Conservation (phyloP, 53 echinoderm and acorn worm genomes). For the Arbacia lixula region DNA sequence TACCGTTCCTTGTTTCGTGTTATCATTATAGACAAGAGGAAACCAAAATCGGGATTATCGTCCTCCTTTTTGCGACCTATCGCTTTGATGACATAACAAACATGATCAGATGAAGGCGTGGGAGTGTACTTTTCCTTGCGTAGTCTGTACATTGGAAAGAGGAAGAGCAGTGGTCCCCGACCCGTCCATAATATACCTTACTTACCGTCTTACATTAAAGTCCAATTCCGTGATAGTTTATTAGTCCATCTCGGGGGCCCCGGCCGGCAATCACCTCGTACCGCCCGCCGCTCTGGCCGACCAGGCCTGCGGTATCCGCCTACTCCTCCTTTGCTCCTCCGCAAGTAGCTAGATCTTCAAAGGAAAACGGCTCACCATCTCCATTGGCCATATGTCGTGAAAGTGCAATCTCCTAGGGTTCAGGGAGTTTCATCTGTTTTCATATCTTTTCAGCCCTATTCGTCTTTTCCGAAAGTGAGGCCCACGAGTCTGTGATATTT, state of each 20-base stretch:
- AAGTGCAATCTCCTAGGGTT: slow-evolving; percentile 45
- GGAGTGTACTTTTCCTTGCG: slow-evolving; percentile 3
- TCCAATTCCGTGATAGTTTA: slow-evolving; percentile 42
- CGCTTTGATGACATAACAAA: too few relatives aligned
- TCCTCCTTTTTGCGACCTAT: slow-evolving; percentile 6
- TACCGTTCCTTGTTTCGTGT: too few relatives aligned
- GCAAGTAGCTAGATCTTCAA: slow-evolving; percentile 37
- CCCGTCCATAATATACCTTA: slow-evolving; percentile 5
- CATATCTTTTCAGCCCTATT: neutral
- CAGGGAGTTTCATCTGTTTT: too few relatives aligned
- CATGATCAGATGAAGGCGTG: slow-evolving; percentile 28
- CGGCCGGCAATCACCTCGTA: slow-evolving; percentile 35
- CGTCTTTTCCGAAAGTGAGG: neutral
- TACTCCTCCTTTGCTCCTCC: slow-evolving; percentile 12
- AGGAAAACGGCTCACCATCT: slow-evolving; percentile 16
- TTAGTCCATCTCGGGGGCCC: slow-evolving; percentile 28
- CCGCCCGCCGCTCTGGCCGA: slow-evolving; percentile 7
- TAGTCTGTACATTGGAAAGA: neutral
- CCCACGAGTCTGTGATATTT: too few relatives aligned
- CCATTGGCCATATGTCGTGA: slow-evolving; percentile 50
- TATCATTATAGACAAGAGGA: too few relatives aligned
- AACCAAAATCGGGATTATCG: too few relatives aligned
- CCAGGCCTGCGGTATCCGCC: slow-evolving; percentile 7
- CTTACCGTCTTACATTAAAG: slow-evolving; percentile 32
- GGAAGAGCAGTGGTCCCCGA: neutral